Evolutionary conservation across 2,113 vertebrate species (phyloP), one percentile per base, ranked within the genome.

Genomic region (Lamprologus speciosus): DNA sequence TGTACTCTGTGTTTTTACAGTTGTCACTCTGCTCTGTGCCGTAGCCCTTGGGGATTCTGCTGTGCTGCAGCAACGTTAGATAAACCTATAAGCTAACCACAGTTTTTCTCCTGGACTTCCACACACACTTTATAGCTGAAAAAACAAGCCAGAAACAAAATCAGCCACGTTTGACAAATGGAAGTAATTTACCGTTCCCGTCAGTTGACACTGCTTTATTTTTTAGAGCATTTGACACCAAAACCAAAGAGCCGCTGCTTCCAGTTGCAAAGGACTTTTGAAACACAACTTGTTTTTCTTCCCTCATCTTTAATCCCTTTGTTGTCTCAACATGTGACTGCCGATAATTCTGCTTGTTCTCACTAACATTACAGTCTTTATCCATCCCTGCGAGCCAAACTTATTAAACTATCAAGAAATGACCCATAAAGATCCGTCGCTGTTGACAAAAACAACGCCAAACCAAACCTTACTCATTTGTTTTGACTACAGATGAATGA

Each of bases 11-110:
- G 63, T 90, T 91, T 93, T 91, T 91, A 92, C 90, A 89, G 89
- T 91, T 90, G 93, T 92, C 91, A 88, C 89, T 91, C 85, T 91
- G 88, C 88, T 87, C 85, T 8, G 80, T 84, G 58, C 84, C 57
- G 13, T 4, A 78, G 87, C 78, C 91, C 87, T 42, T 6, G 19
- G 92, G 95, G 92, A 91, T 87, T 91, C 33, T 47, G 11, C 33
- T 7, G 37, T 47, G 28, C 57, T 13, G 83, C 81, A 80, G 9
- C 51, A 68, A 31, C 31, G 19, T 57, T 28, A 60, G 70, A 82
- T 57, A 78, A 90, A 83, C 5, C 10, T 17, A 57, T 35, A 53
- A 31, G n/a, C 87, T 81, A 45, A 16, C 19, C 40, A 3, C 33
- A 51, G 42, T 17, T 70, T 57, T 78, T 51, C 63, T 79, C 26